Conservation (phyloP, 2,113 vertebrate genomes). For the Tapirus terrestris region DNA sequence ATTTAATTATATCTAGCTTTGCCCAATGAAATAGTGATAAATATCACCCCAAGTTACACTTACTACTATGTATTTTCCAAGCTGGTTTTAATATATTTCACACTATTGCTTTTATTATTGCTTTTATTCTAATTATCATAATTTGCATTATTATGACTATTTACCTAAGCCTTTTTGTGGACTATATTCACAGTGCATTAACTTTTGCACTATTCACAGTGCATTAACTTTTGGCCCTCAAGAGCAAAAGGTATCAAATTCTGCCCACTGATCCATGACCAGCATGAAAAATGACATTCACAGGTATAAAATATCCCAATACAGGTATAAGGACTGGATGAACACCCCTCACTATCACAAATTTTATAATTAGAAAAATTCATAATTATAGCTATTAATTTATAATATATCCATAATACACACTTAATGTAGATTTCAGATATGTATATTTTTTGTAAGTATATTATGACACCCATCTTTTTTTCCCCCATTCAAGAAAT, state of each 20-base stretch:
- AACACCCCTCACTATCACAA: not conserved
- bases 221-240: slow-evolving; percentile 42
- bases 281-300: slow-evolving; percentile 1
- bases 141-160: not conserved
- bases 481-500: slow-evolving; percentile 8
- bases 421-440: not conserved
- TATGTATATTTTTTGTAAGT: not conserved
- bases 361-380: not conserved
- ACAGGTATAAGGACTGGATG: not conserved
- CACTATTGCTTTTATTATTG: not conserved
- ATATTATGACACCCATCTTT: not conserved
- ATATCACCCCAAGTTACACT: not conserved
- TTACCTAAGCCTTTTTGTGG: slow-evolving; percentile 21
- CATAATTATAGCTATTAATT: not conserved
- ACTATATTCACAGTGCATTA: not conserved
- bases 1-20: not conserved
- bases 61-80: not conserved
- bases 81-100: not conserved
- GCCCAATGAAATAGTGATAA: not conserved
- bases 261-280: not conserved
- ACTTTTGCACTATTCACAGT: slow-evolving; percentile 11
- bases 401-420: not conserved
- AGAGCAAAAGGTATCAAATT: not conserved
- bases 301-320: not conserved
- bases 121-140: not conserved